Conservation (phyloP, 2,113 vertebrate species). For the Dendropsophus ebraccatus region DNA sequence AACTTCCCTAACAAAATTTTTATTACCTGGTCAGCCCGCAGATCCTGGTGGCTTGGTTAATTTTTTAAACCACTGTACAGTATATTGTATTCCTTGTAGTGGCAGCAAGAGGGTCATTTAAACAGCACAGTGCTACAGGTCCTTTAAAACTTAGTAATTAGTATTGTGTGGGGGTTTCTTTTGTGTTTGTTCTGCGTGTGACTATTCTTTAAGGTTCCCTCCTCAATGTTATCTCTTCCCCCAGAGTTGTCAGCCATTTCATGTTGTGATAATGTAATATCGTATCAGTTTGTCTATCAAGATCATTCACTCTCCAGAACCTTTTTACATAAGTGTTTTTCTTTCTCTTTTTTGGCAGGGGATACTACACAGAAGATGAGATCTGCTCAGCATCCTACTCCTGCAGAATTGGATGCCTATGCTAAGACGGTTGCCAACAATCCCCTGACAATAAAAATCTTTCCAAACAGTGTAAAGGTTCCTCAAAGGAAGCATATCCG, state of each 20-base stretch:
- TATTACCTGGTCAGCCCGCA: too few species aligned
- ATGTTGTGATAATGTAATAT: neutral
- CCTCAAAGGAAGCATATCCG: conserved; percentile 98
- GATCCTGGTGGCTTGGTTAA: too few species aligned
- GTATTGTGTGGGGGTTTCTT: too few species aligned
- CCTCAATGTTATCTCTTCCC: too few species aligned
- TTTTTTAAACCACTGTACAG: too few species aligned
- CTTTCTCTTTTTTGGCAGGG: conserved; percentile 80
- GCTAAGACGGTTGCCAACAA: conserved; percentile 99
- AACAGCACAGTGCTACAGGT: too few species aligned
- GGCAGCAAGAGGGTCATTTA: too few species aligned
- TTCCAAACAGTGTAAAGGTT: conserved; percentile 98
- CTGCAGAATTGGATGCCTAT: conserved; percentile 99
- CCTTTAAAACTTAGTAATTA: too few species aligned
- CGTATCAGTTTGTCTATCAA: neutral
- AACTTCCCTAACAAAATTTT: too few species aligned
- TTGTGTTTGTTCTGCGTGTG: too few species aligned
- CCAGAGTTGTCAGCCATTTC: neutral
- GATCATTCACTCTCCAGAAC: neutral
- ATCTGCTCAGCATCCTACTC: conserved; percentile 98
- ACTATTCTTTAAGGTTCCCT: neutral
- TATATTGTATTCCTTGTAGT: too few species aligned
- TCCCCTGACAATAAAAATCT: conserved; percentile 99
- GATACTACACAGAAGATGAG: conserved; percentile 99
- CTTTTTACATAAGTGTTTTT: neutral